phyloP scores from a whole-genome alignment of 2,797 vertebrate species.

The Linurgus olivaceus region DNA sequence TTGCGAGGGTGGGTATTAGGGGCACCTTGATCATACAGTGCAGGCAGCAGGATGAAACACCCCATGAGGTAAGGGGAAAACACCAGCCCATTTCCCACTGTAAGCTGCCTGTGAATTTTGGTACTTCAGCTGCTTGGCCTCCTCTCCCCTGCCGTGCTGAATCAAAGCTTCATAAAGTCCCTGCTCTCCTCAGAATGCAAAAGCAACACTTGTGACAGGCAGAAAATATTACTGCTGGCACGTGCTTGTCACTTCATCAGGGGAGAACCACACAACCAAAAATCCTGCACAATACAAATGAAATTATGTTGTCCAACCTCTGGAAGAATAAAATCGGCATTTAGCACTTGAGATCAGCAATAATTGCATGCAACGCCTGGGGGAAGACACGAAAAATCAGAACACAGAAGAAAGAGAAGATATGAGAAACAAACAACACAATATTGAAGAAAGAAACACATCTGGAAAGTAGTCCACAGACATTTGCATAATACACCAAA shows the following conservation, averaged over 20 bases:
- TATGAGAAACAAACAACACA: neutral
- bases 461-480: neutral
- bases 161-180: conserved; percentile 55
- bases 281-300: neutral
- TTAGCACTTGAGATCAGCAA: conserved; percentile 5
- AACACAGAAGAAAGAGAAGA: neutral
- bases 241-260: neutral
- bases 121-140: neutral
- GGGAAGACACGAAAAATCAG: neutral
- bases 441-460: neutral
- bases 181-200: conserved; percentile 26
- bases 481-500: neutral
- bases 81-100: neutral
- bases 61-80: neutral
- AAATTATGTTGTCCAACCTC: neutral
- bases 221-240: conserved; percentile 27
- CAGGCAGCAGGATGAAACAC: neutral
- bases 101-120: neutral
- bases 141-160: conserved; percentile 40
- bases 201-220: conserved; percentile 35
- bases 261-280: neutral
- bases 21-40: neutral
- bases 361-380: neutral
- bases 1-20: neutral
- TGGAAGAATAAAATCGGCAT: neutral